These are phyloP conservation scores for Rhinogobius similis DNA, from an alignment of 2,113 vertebrate species.

Conservation along the genomic window DNA sequence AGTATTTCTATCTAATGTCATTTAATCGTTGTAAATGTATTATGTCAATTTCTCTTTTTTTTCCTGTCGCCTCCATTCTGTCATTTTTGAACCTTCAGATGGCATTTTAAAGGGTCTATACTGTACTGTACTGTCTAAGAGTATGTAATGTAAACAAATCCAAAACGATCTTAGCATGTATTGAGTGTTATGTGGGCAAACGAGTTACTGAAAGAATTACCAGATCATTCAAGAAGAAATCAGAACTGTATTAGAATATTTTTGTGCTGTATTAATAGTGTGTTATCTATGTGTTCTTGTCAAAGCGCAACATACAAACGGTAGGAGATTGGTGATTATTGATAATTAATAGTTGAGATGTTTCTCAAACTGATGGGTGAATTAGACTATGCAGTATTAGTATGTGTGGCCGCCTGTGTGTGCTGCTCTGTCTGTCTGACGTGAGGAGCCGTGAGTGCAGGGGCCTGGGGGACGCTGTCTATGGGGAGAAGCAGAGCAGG, in stretches of 20 bases:
- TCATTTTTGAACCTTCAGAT: too few species aligned
- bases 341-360: background rate
- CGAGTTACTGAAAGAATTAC: background rate
- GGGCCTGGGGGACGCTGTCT: constrained; percentile 51
- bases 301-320: background rate
- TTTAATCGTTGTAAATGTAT: too few species aligned
- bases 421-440: constrained; percentile 23
- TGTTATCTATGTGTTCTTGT: background rate
- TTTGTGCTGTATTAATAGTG: background rate
- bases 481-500: constrained; percentile 70
- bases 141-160: too few species aligned
- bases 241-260: background rate
- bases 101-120: too few species aligned
- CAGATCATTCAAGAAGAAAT: background rate
- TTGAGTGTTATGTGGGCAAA: background rate
- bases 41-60: too few species aligned
- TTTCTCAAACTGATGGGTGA: background rate
- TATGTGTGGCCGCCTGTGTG: constrained; percentile 10
- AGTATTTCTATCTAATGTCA: too few species aligned
- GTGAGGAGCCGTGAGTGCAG: constrained; percentile 31
- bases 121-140: too few species aligned
- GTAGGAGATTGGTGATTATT: background rate
- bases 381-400: background rate
- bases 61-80: too few species aligned
- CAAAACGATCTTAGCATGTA: too few species aligned